Base-by-base conservation (phyloP, 2,888 invertebrate genomes). In the Hemaris fuciformis region DNA sequence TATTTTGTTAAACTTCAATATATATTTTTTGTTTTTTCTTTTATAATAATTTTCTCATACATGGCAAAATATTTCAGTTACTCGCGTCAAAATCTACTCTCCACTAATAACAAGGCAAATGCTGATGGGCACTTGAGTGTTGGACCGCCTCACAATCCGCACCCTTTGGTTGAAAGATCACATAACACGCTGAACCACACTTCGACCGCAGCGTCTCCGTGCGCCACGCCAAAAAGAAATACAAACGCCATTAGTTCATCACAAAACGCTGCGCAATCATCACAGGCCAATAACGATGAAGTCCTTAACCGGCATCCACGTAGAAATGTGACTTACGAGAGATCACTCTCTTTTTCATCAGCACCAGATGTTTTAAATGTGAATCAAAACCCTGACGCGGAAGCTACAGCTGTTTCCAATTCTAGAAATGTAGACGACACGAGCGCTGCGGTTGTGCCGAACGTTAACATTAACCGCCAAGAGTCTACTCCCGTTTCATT, bases 1-100 rank as follows among this genome's bases (percentile, higher is more conserved):
- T 4, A 31, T 20, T 2, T 31, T 38, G 22, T 43, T 46, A n/a
- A n/a, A 58, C 31, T 63, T 56, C 27, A 27, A 57, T 53, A 60
- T 57, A 38, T 27, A 63, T 58, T 60, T 41, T 27, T 43, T 20
- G 15, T 43, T 27, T 56, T 56, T 20, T 13, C 10, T n/a, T 43
- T 43, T 45, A 10, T 8, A n/a, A 18, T 61, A 15, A 23, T 25
- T 57, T 42, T 45, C 53, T 25, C n/a, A 23, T 45, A 7, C 25
- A 27, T 31, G 45, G 27, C 46, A 38, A 23, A 31, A n/a, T n/a
- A n/a, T 57, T 64, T 46, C 93, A 97, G 97, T 84, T 97, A 98
- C 85, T 97, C 98, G 41, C 95, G 97, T 60, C 98, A 98, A 91
- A 98, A 98, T 87, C 94, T 97, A 63, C 93, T 98, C 53, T 97